These are phyloP conservation scores for Apotomis capreana DNA, from an alignment of 2,888 invertebrate species.

Conservation along the genomic window DNA sequence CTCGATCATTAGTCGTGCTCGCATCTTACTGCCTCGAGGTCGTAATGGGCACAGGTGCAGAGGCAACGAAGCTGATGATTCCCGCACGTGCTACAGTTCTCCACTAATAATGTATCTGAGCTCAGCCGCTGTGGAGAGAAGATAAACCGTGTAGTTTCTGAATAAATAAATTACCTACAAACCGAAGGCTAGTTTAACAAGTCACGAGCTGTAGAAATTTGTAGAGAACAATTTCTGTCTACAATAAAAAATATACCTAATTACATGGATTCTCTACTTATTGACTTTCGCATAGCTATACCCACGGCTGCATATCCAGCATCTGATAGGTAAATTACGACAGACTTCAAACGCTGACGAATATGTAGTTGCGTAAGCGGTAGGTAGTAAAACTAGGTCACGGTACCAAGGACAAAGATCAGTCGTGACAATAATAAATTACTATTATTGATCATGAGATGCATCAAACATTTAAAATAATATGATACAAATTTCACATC, in stretches of 20 bases:
- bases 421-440: conserved; percentile 17
- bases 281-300: no score
- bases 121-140: background rate
- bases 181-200: no score
- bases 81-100: conserved; percentile 43
- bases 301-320: no score
- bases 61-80: conserved; percentile 46
- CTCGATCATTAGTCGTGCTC: no score
- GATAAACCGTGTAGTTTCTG: no score
- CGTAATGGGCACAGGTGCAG: conserved; percentile 31
- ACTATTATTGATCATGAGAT: conserved; percentile 10
- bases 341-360: background rate
- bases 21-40: no score
- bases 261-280: no score
- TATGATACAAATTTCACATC: background rate
- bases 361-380: background rate
- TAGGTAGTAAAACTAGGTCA: conserved; percentile 12
- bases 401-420: conserved; percentile 20
- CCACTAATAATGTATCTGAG: conserved; percentile 1
- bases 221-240: no score
- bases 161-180: no score
- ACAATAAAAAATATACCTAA: no score
- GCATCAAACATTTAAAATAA: conserved; percentile 15
- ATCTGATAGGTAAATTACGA: background rate
- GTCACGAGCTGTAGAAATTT: no score